Evolutionary conservation across 1,140 invertebrate species (phyloP).

Genomic region (Bombus polaris): DNA sequence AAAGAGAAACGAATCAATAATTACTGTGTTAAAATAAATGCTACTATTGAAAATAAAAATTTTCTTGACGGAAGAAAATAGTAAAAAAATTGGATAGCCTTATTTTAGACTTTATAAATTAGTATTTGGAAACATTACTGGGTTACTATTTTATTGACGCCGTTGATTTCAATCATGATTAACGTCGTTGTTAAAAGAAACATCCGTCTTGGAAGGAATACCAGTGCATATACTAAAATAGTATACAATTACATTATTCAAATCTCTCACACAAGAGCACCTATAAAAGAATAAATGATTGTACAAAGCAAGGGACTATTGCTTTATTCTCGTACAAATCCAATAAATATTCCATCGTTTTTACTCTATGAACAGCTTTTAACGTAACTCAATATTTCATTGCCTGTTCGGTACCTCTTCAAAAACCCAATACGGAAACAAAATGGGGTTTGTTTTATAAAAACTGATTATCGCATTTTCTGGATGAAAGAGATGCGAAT

Average conservation of each 20-base stretch:
- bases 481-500: neutral
- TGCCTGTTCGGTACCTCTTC: neutral
- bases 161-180: no score
- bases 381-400: neutral
- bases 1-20: neutral
- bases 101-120: no score
- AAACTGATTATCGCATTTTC: neutral
- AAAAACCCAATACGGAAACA: neutral
- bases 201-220: no score
- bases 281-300: neutral
- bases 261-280: neutral
- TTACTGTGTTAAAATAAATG: no score
- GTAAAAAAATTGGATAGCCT: no score
- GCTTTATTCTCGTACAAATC: neutral
- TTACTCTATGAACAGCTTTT: neutral
- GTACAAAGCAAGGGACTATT: neutral
- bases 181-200: no score
- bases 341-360: conserved; percentile 1
- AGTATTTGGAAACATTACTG: no score
- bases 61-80: no score
- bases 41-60: no score
- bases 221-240: no score
- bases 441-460: neutral
- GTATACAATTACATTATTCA: neutral
- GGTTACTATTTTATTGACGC: no score